Evolutionary conservation across 2,113 vertebrate genomes (phyloP), one percentile per base, ranked within the genome.

Genomic region (Paraplagusia blochii): DNA sequence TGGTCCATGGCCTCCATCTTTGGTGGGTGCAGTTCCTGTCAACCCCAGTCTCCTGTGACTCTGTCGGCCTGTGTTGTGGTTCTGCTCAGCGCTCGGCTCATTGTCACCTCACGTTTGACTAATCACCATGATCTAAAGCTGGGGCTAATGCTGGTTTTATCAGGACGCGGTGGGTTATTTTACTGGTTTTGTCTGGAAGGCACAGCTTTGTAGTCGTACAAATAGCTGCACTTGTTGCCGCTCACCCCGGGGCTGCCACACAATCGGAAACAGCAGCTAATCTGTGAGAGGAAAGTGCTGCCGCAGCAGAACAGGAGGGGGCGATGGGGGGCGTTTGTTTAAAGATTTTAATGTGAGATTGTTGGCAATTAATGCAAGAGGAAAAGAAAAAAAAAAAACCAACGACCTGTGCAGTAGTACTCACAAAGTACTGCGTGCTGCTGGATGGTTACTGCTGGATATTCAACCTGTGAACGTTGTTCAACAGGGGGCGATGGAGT

Each of bases 81-180:
- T 8, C 58, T 54, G n/a, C n/a, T n/a, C n/a, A n/a, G n/a, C n/a
- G n/a, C n/a, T n/a, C n/a, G n/a, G n/a, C n/a, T n/a, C n/a, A n/a
- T n/a, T n/a, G n/a, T n/a, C n/a, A n/a, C n/a, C n/a, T n/a, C n/a
- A n/a, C n/a, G n/a, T n/a, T n/a, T n/a, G n/a, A 50, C 39, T 15
- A 79, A 82, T 81, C 75, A 44, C 54, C 9, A 2, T 17, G 39
- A 84, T 87, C 77, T 79, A 84, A 78, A 85, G 73, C 81, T 74
- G 42, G 69, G 76, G 75, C 63, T 82, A 68, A 85, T 74, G 58
- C 63, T 76, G 66, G 60, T 50, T 67, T 77, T 72, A 83, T 70
- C 44, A 48, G 74, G 76, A 84, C 73, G 64, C 12, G 59, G 44
- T 1, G 49, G 57, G 65, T 60, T 58, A 17, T 75, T 79, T 74